Evolutionary conservation across 53 echinoderm and acorn worm species (phyloP).

Genomic region (Glandiceps talaboti): DNA sequence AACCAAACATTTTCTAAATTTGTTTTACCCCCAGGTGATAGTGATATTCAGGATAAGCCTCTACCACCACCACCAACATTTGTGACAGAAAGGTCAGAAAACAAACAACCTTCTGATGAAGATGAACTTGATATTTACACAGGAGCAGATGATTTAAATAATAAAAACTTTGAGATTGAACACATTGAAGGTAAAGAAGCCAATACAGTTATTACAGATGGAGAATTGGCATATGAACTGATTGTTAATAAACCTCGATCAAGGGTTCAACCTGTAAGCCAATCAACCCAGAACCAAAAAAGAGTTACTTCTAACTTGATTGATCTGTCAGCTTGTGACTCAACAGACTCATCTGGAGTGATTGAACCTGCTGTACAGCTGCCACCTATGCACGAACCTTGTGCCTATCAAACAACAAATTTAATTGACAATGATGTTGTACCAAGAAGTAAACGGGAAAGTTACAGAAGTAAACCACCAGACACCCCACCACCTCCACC

Average conservation of each 20-base stretch:
- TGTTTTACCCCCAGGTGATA: too few species aligned
- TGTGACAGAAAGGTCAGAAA: too few species aligned
- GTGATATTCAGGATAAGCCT: too few species aligned
- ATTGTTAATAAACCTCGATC: not conserved
- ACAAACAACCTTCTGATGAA: too few species aligned
- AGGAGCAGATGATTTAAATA: too few species aligned
- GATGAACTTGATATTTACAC: too few species aligned
- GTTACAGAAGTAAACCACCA: not conserved
- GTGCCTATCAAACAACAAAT: not conserved
- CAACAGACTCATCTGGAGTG: too few species aligned
- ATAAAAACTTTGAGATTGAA: too few species aligned
- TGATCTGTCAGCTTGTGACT: not conserved
- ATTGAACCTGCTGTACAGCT: not conserved
- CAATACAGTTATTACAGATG: not conserved
- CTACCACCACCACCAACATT: too few species aligned
- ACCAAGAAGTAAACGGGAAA: not conserved
- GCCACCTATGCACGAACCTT: not conserved
- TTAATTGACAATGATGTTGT: not conserved
- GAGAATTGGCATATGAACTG: not conserved
- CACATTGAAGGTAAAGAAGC: too few species aligned
- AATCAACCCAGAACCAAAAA: too few species aligned
- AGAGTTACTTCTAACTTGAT: not conserved
- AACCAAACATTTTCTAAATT: too few species aligned
- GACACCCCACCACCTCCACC: not conserved
- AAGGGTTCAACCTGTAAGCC: not conserved